Base-by-base conservation (phyloP, 1,140 invertebrate genomes). In the Bombus huntii region DNA sequence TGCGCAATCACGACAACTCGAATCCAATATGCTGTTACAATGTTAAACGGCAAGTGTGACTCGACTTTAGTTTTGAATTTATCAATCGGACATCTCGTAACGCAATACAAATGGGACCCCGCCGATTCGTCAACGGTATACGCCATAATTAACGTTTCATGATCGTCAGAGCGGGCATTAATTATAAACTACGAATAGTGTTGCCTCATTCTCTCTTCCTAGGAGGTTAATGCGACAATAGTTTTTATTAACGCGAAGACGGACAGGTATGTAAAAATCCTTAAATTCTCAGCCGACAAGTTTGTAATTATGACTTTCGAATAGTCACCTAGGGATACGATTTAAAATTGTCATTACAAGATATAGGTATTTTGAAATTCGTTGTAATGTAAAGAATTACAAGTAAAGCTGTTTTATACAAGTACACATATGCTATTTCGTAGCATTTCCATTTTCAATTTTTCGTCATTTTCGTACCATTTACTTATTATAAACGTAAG, bases 121-220 rank as follows among this genome's bases (percentile, higher is more conserved):
- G 22, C 25, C 76, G 73, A 83, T 83, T 53, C n/a, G 13, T 62
- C 44, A 39, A 68, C 25, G 42, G 39, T 70, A 34, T n/a, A 83
- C 65, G n/a, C 65, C 42, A 34, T 78, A 83, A 83, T 83, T 70
- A 83, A 83, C 82, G 65, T 83, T 79, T 84, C 66, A 79, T 15
- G 83, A 84, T 31, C 75, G 66, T 62, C 68, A 25, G 28, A 62
- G 31, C 76, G 66, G 31, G 31, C 39, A 79, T 85, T 85, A 85
- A 85, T 85, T 80, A 79, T 53, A 85, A n/a, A 9, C 57, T 15
- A 31, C 31, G 34, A 47, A 80, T 47, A 59, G n/a, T 39, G 37
- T 65, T 85, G 42, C 68, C 53, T 80, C 42, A 42, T 65, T 73
- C 42, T 31, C 25, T 47, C 9, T 22, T n/a, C 13, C 18, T 25